These are phyloP conservation scores for Drosophila tristis DNA, from an alignment of 1,140 invertebrate genomes.

Conservation along the genomic window DNA sequence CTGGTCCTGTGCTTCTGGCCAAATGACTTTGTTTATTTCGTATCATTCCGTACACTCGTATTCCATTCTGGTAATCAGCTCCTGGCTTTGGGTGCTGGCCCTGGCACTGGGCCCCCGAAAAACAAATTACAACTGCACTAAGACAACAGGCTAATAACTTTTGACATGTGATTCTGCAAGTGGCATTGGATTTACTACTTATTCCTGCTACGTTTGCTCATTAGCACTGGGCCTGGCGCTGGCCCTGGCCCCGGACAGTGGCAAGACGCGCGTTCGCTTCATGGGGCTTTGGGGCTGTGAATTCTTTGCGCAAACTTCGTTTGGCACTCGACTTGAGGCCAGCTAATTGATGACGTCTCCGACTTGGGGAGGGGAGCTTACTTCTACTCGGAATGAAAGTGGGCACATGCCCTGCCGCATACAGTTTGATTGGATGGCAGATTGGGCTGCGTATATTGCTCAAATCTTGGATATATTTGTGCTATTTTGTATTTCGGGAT, in stretches of 20 bases:
- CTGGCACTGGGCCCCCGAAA: slow-evolving; percentile 23
- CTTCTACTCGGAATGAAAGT: too few relatives aligned
- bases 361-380: neutral
- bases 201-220: slow-evolving; percentile 58
- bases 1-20: slow-evolving; percentile 35
- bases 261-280: slow-evolving; percentile 24
- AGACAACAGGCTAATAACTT: slow-evolving; percentile 70
- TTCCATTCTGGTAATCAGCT: slow-evolving; percentile 67
- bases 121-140: slow-evolving; percentile 63
- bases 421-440: too few relatives aligned
- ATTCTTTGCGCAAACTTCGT: slow-evolving; percentile 76
- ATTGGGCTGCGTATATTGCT: too few relatives aligned
- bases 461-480: too few relatives aligned
- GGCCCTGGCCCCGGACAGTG: slow-evolving; percentile 27
- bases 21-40: slow-evolving; percentile 79
- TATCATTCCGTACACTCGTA: slow-evolving; percentile 51
- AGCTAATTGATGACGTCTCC: slow-evolving; percentile 71
- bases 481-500: too few relatives aligned
- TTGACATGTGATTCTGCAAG: slow-evolving; percentile 72
- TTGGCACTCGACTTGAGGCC: slow-evolving; percentile 46
- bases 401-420: too few relatives aligned
- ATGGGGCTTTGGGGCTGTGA: slow-evolving; percentile 27
- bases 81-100: slow-evolving; percentile 23
- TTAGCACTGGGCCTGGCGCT: slow-evolving; percentile 40
- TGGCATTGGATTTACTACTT: slow-evolving; percentile 46